Conservation (phyloP, 2,797 vertebrate species). For the Aulostomus chinensis region DNA sequence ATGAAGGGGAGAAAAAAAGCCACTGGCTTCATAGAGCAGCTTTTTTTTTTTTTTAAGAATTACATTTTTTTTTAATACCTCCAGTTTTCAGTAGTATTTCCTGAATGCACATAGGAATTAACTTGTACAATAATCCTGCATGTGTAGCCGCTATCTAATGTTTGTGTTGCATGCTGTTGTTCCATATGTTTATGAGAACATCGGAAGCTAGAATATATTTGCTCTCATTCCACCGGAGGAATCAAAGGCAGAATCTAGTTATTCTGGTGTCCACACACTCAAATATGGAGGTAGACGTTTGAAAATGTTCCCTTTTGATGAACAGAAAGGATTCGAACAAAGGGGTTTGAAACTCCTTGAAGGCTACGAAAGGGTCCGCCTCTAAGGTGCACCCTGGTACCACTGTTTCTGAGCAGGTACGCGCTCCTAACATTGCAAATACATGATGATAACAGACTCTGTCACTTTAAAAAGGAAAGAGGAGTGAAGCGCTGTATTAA, state of each 20-base stretch:
- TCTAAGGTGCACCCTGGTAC: no score
- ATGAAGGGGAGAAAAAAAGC: slow-evolving; percentile 8
- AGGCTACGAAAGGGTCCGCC: no score
- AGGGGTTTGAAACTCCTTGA: no score
- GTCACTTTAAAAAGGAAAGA: slow-evolving; percentile 33
- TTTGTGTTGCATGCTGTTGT: slow-evolving; percentile 21
- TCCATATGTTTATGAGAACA: slow-evolving; percentile 9
- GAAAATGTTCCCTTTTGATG: no score
- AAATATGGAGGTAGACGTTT: no score
- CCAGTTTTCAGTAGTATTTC: no score
- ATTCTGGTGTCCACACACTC: no score
- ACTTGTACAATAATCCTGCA: not conserved
- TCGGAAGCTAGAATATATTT: slow-evolving; percentile 22
- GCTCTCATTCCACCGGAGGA: slow-evolving; percentile 8
- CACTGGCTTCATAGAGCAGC: slow-evolving; percentile 22
- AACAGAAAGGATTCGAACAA: no score
- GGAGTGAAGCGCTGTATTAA: slow-evolving; percentile 56
- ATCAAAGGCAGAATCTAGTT: slow-evolving; percentile 14
- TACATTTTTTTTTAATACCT: no score
- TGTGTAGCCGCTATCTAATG: slow-evolving; percentile 6
- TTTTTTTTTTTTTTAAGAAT: slow-evolving; percentile 1
- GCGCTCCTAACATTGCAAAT: slow-evolving; percentile 33
- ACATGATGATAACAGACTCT: slow-evolving; percentile 18
- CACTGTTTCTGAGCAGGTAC: no score
- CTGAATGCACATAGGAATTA: slow-evolving; percentile 9